These are phyloP conservation scores for Platynereis dumerilii DNA, from an alignment of 2,888 invertebrate species.

Conservation along the genomic window DNA sequence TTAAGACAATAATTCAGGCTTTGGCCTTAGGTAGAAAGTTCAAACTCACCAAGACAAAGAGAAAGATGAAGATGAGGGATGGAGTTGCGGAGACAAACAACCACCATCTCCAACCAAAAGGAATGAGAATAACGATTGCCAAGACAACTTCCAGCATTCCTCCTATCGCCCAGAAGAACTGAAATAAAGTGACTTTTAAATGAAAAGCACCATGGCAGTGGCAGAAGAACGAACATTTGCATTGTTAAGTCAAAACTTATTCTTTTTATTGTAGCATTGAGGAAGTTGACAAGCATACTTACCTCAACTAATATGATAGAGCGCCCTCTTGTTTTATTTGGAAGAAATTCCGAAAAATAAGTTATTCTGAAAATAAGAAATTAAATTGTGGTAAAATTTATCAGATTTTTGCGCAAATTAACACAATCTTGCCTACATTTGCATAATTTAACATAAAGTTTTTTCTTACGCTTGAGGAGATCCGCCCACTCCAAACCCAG, in stretches of 20 bases:
- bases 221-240: too few relatives aligned
- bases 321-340: conserved; percentile 8
- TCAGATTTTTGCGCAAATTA: too few relatives aligned
- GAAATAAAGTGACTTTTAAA: neutral
- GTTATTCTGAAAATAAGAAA: conserved; percentile 10
- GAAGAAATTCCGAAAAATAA: conserved; percentile 14
- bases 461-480: conserved; percentile 17
- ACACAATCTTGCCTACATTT: too few relatives aligned
- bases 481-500: conserved; percentile 12
- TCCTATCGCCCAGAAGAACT: conserved; percentile 19
- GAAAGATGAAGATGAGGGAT: conserved; percentile 1
- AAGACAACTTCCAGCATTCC: conserved; percentile 11
- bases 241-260: too few relatives aligned
- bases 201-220: too few relatives aligned
- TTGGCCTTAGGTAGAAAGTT: too few relatives aligned
- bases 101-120: conserved; percentile 16
- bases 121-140: conserved; percentile 7
- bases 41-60: too few relatives aligned
- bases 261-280: too few relatives aligned
- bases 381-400: too few relatives aligned
- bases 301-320: conserved; percentile 15
- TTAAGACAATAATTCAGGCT: too few relatives aligned
- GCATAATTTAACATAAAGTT: too few relatives aligned
- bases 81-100: conserved; percentile 13
- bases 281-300: too few relatives aligned